phyloP scores from a whole-genome alignment of 2,888 invertebrate species.

The Hylaea fasciaria region DNA sequence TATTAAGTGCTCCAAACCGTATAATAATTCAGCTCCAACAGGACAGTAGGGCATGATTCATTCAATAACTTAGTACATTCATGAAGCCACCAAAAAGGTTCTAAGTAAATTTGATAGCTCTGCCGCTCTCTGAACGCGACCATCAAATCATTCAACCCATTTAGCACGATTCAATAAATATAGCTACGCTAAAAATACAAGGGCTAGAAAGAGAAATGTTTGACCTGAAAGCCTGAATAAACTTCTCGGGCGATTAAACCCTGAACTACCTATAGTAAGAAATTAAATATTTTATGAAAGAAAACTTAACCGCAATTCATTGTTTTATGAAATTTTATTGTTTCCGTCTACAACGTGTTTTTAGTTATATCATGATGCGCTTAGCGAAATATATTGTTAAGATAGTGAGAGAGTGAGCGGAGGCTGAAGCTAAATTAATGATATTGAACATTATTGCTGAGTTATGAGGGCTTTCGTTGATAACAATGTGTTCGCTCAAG shows the following conservation, averaged over 20 bases:
- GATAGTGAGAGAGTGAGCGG: background rate
- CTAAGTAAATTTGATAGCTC: constrained; percentile 9
- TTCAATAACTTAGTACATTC: constrained; percentile 1
- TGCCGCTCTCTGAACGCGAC: background rate
- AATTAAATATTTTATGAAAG: constrained; percentile 35
- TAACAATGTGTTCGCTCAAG: constrained; percentile 24
- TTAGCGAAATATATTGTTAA: constrained; percentile 20
- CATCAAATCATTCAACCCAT: background rate
- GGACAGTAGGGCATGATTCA: background rate
- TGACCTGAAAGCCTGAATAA: constrained; percentile 37
- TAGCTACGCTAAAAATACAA: constrained; percentile 17
- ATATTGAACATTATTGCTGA: constrained; percentile 35
- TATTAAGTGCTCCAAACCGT: constrained; percentile 24
- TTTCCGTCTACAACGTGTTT: constrained; percentile 10
- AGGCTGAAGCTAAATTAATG: constrained; percentile 29
- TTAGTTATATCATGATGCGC: constrained; percentile 16
- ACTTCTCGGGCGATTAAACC: constrained; percentile 31
- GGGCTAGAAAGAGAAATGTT: constrained; percentile 16
- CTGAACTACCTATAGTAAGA: constrained; percentile 33
- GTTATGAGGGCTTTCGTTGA: constrained; percentile 31
- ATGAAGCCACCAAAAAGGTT: background rate
- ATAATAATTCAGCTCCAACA: background rate
- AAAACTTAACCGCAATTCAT: constrained; percentile 32
- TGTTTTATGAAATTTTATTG: constrained; percentile 28
- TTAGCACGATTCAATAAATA: constrained; percentile 18